Base-by-base conservation (phyloP, 1,140 invertebrate species). In the Hyphantria cunea region DNA sequence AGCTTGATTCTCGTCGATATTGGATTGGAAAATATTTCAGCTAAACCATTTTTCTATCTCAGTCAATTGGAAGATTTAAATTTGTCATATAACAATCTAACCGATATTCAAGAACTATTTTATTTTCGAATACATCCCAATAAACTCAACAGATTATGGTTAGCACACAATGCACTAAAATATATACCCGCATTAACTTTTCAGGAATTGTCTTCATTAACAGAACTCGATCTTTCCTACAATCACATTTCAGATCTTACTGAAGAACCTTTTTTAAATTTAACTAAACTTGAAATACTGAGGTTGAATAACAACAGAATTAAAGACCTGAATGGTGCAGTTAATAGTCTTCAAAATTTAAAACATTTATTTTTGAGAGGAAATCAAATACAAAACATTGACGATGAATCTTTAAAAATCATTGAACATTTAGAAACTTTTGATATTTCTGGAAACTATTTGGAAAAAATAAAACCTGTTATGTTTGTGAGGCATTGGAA, bases 401-500 rank as follows among this genome's bases (percentile, higher is more conserved):
- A 86, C 45, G 71, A 70, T 2, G 66, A 77, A 45, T 85, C 83
- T 0, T 67, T 89, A 0, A 79, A 82, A 72, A 81, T 79, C 7
- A 82, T 88, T 42, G 67, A 75, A 15, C 79, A 90, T 68, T 74
- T 90, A 11, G 76, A 84, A 68, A 89, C 80, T 2, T 83, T 90
- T 25, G 87, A 90, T 55, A 67, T 89, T 34, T 86, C 87, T 31
- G 53, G 64, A 42, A 90, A 90, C 56, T 48, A 80, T 51, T 51
- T 90, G 9, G 66, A 84, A 37, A 64, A 68, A 37, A 58, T 88
- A 14, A 70, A 76, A 14, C 66, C 83, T 0, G 72, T 67, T 3
- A 53, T 86, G n/a, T 75, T 90, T 42, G 69, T 66, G 0, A 81
- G 82, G 59, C 84, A 90, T 50, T 88, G 84, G 83, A 42, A 67